Conservation (phyloP, 1,140 invertebrate genomes). For the Drosophila orena region DNA sequence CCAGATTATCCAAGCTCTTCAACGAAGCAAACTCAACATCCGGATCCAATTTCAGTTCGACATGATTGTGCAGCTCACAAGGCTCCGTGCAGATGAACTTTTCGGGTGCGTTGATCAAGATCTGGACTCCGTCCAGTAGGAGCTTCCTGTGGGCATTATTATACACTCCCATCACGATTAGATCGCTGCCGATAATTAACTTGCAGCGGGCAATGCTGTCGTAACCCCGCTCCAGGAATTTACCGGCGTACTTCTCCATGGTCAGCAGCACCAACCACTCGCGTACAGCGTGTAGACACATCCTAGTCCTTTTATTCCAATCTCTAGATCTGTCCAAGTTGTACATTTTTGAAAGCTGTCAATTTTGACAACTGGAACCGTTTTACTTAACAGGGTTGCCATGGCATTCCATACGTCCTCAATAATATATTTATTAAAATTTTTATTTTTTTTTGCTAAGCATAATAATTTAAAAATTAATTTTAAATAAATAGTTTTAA, state of each 20-base stretch:
- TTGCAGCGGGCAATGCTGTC: constrained; percentile 37
- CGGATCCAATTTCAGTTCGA: background rate
- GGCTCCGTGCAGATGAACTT: constrained; percentile 17
- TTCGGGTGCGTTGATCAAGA: constrained; percentile 34
- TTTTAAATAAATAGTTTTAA: too few relatives aligned
- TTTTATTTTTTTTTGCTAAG: too few relatives aligned
- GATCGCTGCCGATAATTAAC: constrained; percentile 42
- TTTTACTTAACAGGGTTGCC: background rate
- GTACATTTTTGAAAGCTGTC: constrained; percentile 6
- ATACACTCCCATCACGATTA: constrained; percentile 48
- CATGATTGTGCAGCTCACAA: constrained; percentile 16
- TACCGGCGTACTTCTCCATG: constrained; percentile 50
- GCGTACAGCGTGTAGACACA: constrained; percentile 45
- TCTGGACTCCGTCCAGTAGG: constrained; percentile 42
- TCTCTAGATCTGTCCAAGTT: background rate
- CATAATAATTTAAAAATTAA: too few relatives aligned
- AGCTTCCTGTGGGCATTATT: constrained; percentile 36
- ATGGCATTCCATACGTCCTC: background rate
- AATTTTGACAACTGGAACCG: constrained; percentile 1
- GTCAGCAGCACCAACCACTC: constrained; percentile 59
- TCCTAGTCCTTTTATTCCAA: background rate
- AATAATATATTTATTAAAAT: too few relatives aligned
- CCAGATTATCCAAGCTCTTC: background rate
- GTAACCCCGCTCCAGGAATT: constrained; percentile 40
- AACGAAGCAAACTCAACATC: too few relatives aligned